Percentiles rank a stretch among this genome's conserved stretches.
Conservation (phyloP, 2,113 vertebrate genomes). For the Diadophis punctatus region DNA sequence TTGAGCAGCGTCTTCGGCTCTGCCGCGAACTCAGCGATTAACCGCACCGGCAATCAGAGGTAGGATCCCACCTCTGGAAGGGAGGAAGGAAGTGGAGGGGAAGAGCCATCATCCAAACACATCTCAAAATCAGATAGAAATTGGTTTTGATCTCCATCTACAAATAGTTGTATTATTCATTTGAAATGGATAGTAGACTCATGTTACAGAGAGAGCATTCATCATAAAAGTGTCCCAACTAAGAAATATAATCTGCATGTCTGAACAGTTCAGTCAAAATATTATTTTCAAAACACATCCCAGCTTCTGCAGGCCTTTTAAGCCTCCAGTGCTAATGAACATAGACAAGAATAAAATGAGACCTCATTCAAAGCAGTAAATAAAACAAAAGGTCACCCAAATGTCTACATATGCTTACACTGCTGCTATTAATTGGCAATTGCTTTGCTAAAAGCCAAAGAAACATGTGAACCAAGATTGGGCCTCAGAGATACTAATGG, state of each 20-base stretch:
- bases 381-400: constrained; percentile 24
- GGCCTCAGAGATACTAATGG: constrained; percentile 77
- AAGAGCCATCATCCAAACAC: neutral
- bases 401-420: constrained; percentile 38
- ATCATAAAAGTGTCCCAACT: neutral
- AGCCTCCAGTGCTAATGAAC: fast-evolving
- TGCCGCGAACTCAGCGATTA: too few relatives aligned
- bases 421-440: constrained; percentile 52
- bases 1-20: too few relatives aligned
- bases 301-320: neutral
- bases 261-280: neutral
- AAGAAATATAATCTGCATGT: neutral
- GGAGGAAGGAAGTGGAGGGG: neutral
- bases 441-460: constrained; percentile 62
- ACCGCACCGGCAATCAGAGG: too few relatives aligned
- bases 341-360: neutral
- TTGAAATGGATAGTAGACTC: neutral
- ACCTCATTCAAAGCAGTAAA: constrained; percentile 19
- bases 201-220: neutral
- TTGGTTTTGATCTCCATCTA: neutral
- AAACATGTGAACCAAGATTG: constrained; percentile 64
- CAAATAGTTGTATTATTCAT: neutral
- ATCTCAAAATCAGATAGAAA: neutral
- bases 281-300: neutral
- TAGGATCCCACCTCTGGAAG: too few relatives aligned